Evolutionary conservation across 2,888 invertebrate species (phyloP).

Genomic region (Calameuta filiformis): DNA sequence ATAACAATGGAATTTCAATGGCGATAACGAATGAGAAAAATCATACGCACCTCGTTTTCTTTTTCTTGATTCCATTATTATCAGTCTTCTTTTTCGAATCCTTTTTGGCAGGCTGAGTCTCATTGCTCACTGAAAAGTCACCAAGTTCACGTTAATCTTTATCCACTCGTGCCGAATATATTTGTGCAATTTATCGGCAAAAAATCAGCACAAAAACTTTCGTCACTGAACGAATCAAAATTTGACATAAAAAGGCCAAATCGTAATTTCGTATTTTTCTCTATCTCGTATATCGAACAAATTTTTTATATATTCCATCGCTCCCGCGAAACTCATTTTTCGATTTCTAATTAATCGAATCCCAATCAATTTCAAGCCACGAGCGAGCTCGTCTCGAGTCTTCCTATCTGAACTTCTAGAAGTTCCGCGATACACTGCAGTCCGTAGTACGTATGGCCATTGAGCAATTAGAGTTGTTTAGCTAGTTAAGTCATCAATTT

Average conservation of each 20-base stretch:
- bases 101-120: conserved; percentile 67
- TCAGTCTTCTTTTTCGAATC: conserved; percentile 86
- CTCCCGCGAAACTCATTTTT: neutral
- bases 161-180: neutral
- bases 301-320: neutral
- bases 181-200: neutral
- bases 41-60: conserved; percentile 83
- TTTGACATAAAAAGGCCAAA: neutral
- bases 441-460: neutral
- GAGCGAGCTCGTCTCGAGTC: neutral
- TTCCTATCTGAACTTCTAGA: neutral
- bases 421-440: conserved; percentile 6
- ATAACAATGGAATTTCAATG: neutral
- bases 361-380: neutral
- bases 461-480: conserved; percentile 19
- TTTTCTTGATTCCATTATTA: conserved; percentile 89
- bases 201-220: neutral
- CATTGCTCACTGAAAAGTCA: conserved; percentile 51
- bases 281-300: neutral
- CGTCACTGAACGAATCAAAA: neutral
- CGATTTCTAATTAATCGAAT: neutral
- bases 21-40: neutral
- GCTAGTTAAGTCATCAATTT: conserved; percentile 20
- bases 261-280: neutral
- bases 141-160: neutral